phyloP scores from a whole-genome alignment of 92 coral and sea anemone genomes.

The Epizoanthus rinbou region DNA sequence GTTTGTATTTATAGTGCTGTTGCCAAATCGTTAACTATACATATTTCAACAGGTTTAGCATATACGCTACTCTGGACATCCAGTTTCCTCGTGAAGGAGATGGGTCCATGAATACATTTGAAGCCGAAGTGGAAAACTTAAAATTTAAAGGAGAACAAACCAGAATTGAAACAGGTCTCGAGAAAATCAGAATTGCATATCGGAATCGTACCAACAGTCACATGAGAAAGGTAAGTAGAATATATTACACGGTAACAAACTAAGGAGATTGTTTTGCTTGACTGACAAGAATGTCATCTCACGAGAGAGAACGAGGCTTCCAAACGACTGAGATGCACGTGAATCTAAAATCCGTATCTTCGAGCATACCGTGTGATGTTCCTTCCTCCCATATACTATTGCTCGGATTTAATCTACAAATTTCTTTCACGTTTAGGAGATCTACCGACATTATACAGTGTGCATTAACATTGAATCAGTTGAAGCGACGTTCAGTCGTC shows the following conservation, averaged over 20 bases:
- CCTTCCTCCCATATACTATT: background rate
- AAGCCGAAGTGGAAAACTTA: constrained; percentile 1
- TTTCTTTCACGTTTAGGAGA: no score
- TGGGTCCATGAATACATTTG: background rate
- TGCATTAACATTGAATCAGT: no score
- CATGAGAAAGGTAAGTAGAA: background rate
- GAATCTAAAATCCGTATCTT: no score
- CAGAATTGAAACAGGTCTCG: constrained; percentile 20
- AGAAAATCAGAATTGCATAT: constrained; percentile 9
- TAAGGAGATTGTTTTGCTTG: background rate
- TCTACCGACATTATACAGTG: no score
- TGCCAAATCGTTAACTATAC: background rate
- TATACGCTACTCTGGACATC: background rate
- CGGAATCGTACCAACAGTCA: background rate
- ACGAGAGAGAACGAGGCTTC: no score
- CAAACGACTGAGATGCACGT: no score
- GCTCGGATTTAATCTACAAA: no score
- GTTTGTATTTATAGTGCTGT: no score
- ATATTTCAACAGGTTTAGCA: constrained; percentile 5
- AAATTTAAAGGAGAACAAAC: background rate
- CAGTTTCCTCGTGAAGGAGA: background rate
- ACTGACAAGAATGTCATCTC: no score
- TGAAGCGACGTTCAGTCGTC: no score
- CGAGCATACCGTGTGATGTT: no score
- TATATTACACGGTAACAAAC: background rate